These are phyloP conservation scores for Sander lucioperca DNA, from an alignment of 2,113 vertebrate genomes.

Conservation along the genomic window DNA sequence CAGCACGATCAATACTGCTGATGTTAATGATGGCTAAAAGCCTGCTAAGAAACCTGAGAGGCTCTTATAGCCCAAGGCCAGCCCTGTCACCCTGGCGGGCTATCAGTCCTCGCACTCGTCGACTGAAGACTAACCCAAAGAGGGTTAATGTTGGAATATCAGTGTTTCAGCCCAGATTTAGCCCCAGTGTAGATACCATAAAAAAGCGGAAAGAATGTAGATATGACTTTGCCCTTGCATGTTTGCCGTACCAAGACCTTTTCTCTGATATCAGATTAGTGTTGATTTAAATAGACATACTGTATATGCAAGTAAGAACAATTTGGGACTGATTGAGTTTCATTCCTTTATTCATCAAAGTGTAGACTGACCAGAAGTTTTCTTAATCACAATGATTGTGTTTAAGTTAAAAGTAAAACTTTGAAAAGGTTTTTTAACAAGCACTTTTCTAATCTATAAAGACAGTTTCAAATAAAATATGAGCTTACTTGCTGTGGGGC, in stretches of 20 bases:
- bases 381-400: neutral
- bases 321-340: too few species aligned
- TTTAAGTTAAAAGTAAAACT: neutral
- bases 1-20: slow-evolving; percentile 74
- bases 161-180: neutral
- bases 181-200: neutral
- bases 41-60: slow-evolving; percentile 75
- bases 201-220: neutral
- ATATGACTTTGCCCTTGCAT: too few species aligned
- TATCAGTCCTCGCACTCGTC: neutral
- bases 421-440: neutral
- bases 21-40: slow-evolving; percentile 80
- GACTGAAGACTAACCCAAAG: neutral
- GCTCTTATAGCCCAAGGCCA: slow-evolving; percentile 18
- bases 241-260: too few species aligned
- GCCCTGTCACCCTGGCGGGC: slow-evolving; percentile 1
- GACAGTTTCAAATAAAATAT: neutral
- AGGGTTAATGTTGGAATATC: neutral
- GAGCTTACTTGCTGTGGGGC: neutral
- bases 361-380: too few species aligned
- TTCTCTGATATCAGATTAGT: too few species aligned
- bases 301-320: too few species aligned
- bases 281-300: too few species aligned
- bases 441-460: neutral
- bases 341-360: too few species aligned